Evolutionary conservation across 2,797 vertebrate genomes (phyloP).

Genomic region (Eidolon dupreanum): DNA sequence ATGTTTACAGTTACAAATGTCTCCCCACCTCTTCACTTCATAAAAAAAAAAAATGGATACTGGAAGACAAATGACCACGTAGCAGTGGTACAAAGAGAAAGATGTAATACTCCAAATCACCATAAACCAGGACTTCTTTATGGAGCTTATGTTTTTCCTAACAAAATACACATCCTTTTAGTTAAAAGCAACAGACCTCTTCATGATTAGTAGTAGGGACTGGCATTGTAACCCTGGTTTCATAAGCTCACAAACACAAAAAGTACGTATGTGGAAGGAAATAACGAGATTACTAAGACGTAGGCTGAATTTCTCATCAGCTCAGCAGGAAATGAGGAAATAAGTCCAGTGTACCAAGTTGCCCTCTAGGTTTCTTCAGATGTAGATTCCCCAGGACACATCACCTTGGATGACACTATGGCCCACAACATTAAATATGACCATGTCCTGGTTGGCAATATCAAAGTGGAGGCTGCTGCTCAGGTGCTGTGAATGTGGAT

Average conservation of each 20-base stretch:
- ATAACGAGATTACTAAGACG: background rate
- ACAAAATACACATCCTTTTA: background rate
- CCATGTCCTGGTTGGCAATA: background rate
- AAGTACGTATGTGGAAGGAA: background rate
- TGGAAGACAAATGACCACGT: background rate
- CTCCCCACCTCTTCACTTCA: background rate
- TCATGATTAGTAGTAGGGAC: background rate
- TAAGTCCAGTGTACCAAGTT: background rate
- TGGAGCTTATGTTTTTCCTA: background rate
- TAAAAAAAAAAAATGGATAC: background rate
- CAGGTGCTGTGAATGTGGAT: background rate
- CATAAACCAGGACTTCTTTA: background rate
- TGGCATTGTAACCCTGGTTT: background rate
- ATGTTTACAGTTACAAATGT: background rate
- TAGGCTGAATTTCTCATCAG: background rate
- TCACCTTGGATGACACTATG: background rate
- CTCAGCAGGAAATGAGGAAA: background rate
- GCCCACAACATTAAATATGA: background rate
- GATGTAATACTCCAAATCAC: background rate
- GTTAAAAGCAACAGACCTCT: background rate
- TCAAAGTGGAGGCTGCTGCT: background rate
- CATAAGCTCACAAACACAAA: background rate
- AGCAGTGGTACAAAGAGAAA: background rate
- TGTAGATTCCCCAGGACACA: background rate
- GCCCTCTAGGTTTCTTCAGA: background rate